Evolutionary conservation across 2,113 vertebrate genomes (phyloP).

Genomic region (Eurystomus gularis): DNA sequence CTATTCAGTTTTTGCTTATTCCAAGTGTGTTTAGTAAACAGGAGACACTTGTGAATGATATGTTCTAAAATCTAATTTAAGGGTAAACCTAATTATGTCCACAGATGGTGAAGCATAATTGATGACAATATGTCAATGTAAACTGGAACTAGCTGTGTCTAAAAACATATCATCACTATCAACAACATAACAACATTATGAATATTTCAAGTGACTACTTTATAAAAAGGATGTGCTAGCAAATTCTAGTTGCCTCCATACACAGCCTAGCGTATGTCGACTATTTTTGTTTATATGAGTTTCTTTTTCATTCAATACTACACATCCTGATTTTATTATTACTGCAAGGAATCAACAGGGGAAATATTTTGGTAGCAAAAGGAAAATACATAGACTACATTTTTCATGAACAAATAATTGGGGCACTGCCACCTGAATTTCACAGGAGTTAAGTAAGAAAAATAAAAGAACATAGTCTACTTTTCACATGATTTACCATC

Average conservation of each 20-base stretch:
- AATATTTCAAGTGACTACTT: slow-evolving; percentile 47
- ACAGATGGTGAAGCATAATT: slow-evolving; percentile 78
- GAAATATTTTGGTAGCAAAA: neutral
- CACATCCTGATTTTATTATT: neutral
- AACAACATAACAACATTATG: slow-evolving; percentile 46
- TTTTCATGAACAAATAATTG: neutral
- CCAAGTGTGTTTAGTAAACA: slow-evolving; percentile 69
- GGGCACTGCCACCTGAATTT: neutral
- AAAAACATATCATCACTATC: slow-evolving; percentile 61
- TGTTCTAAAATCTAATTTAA: slow-evolving; percentile 74
- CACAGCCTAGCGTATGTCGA: neutral
- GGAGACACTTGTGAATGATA: slow-evolving; percentile 68
- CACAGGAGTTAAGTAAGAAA: neutral
- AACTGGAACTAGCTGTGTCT: slow-evolving; percentile 71
- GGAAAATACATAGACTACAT: neutral
- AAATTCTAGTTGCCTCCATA: slow-evolving; percentile 18
- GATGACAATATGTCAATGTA: slow-evolving; percentile 70
- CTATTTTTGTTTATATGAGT: neutral
- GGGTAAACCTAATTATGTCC: slow-evolving; percentile 75
- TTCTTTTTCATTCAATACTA: neutral
- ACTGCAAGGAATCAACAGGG: neutral
- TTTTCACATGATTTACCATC: slow-evolving; percentile 28
- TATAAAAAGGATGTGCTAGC: neutral
- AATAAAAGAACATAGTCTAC: neutral
- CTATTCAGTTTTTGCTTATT: slow-evolving; percentile 49